These are phyloP conservation scores for Pachydiplax longipennis DNA, from an alignment of 2,888 invertebrate genomes.

Conservation along the genomic window DNA sequence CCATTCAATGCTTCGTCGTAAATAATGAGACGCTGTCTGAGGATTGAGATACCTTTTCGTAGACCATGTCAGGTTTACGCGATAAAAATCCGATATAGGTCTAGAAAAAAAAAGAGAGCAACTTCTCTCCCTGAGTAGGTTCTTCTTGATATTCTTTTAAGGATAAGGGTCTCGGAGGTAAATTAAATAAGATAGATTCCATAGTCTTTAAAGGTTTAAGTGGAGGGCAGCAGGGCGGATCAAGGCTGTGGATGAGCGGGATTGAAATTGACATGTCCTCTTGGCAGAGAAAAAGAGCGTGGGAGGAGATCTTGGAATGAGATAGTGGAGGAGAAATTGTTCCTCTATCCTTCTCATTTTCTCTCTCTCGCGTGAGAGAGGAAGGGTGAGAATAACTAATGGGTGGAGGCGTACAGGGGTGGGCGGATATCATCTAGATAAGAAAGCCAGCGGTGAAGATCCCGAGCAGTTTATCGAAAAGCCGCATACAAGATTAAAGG, in stretches of 20 bases:
- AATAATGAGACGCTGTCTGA: no score
- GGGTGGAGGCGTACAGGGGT: neutral
- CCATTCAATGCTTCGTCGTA: no score
- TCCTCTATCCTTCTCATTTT: neutral
- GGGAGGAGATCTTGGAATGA: neutral
- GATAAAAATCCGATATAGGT: no score
- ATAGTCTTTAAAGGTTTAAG: no score
- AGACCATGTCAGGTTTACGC: no score
- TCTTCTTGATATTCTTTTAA: no score
- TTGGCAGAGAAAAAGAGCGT: neutral
- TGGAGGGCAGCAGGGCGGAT: neutral
- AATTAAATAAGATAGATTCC: no score
- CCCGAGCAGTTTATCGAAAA: neutral
- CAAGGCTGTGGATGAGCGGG: neutral
- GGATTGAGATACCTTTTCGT: no score
- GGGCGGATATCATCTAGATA: conserved; percentile 16
- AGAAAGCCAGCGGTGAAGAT: neutral
- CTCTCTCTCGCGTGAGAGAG: neutral
- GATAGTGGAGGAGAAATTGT: neutral
- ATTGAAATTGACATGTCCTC: neutral
- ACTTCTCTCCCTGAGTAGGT: no score
- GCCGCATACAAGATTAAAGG: neutral
- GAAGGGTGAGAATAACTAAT: neutral
- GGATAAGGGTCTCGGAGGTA: no score
- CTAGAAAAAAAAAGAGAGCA: no score